These are phyloP conservation scores for Cepphus grylle DNA, from an alignment of 2,113 vertebrate species.

Conservation along the genomic window DNA sequence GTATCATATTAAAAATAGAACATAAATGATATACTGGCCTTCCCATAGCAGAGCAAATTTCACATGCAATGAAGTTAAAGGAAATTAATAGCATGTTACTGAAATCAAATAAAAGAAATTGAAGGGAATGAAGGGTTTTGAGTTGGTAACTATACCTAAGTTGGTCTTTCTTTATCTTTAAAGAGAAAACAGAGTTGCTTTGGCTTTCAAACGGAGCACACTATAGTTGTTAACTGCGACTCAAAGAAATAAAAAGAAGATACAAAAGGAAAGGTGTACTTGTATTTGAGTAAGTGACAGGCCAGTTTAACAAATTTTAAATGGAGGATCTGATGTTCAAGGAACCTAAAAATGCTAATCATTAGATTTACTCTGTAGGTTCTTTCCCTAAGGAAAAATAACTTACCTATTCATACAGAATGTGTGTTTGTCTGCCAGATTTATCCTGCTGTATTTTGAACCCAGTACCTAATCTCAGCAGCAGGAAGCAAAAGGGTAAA, in stretches of 20 bases:
- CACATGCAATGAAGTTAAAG: not conserved
- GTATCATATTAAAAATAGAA: not conserved
- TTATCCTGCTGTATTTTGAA: not conserved
- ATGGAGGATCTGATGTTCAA: not conserved
- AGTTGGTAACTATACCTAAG: not conserved
- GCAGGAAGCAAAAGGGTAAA: not conserved
- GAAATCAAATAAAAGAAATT: not conserved
- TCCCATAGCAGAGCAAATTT: not conserved
- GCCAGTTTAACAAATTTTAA: not conserved
- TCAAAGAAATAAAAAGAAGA: not conserved
- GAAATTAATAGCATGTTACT: not conserved
- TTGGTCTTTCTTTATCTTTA: not conserved
- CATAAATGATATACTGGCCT: not conserved
- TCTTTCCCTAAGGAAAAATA: not conserved
- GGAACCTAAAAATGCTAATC: not conserved
- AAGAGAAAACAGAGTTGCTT: not conserved
- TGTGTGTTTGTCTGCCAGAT: not conserved
- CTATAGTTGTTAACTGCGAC: not conserved
- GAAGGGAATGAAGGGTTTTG: not conserved
- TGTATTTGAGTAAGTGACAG: not conserved
- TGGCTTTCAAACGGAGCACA: not conserved
- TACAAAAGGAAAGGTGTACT: not conserved
- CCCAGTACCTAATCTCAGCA: not conserved
- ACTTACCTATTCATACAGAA: not conserved
- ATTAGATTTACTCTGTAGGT: not conserved